Conservation (phyloP, 2,888 invertebrate species). For the Lepas anatifera region DNA sequence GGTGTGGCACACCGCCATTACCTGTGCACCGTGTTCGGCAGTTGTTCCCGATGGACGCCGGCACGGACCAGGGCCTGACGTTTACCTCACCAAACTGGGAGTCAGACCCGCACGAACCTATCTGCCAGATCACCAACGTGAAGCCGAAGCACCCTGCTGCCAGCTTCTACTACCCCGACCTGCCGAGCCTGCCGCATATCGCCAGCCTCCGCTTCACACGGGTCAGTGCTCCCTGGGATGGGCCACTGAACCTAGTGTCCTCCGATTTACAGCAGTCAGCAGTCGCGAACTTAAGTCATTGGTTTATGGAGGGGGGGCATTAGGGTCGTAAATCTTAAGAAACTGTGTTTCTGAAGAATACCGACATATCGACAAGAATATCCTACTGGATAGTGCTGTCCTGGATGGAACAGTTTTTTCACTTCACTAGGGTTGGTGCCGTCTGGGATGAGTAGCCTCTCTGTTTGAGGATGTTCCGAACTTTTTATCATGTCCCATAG, state of each 20-base stretch:
- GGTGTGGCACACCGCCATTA: no score
- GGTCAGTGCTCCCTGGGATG: conserved; percentile 39
- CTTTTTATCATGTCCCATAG: no score
- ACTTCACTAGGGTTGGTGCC: no score
- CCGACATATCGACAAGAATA: no score
- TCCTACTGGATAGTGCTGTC: no score
- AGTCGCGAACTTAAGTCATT: background rate
- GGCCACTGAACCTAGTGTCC: background rate
- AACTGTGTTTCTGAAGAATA: no score
- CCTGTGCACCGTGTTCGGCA: no score
- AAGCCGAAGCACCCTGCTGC: conserved; percentile 86
- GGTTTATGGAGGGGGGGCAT: no score
- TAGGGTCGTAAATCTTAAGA: no score
- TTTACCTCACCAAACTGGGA: conserved; percentile 96
- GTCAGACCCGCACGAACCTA: conserved; percentile 74
- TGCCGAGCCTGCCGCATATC: conserved; percentile 73
- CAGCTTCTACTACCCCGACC: conserved; percentile 85
- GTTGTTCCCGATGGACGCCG: conserved; percentile 85
- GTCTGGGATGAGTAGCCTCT: no score
- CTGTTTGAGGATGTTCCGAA: no score
- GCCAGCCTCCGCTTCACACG: conserved; percentile 84
- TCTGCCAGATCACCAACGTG: conserved; percentile 74
- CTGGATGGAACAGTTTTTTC: no score
- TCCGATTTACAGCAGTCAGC: background rate
- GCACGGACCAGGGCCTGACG: conserved; percentile 88